Base-by-base conservation (phyloP, 2,797 vertebrate genomes). In the Sphenopsis melanotis region DNA sequence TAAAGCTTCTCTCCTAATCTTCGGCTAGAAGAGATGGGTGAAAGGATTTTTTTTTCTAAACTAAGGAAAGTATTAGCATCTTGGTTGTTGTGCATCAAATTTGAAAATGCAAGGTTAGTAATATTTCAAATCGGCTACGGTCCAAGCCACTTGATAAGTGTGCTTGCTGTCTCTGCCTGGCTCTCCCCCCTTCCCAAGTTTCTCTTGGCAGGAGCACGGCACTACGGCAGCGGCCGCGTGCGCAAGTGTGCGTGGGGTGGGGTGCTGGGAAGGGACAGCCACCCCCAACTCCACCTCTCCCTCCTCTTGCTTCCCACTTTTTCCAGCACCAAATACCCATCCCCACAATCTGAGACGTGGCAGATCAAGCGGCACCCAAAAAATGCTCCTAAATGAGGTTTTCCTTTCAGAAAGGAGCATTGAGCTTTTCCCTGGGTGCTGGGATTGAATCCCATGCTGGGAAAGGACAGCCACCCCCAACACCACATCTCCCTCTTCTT, bases 1-100 rank as follows among this genome's bases (percentile, higher is more conserved):
- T 99, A 99, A 99, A 99, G 99, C 99, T 97, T 99, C 99, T 98
- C 98, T 99, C 98, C 99, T 99, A 99, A 99, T 99, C 99, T 99
- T 98, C 98, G 94, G 98, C 99, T 99, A 98, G 99, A 99, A 99
- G 99, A 99, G 99, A 98, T 97, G 98, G 99, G 99, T 99, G 99
- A 99, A 99, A 99, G 99, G 99, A 99, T 99, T 99, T 99, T 97
- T 98, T 98, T 99, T 98, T 98, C 97, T 98, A 98, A 98, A 98
- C 98, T 99, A 99, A 99, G 99, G 97, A 97, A 99, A 98, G 98
- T 99, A 99, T 99, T 99, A 98, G 98, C 99, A 99, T 99, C 98
- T 98, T 98, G 97, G 98, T 98, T 99, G 98, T 99, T 99, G 98
- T 99, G 98, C 98, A 98, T 98, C 98, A 98, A 98, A 99, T 99